Evolutionary conservation across 2,888 invertebrate genomes (phyloP), one percentile per base, ranked within the genome.

Genomic region (Chrysomela aeneicollis): DNA sequence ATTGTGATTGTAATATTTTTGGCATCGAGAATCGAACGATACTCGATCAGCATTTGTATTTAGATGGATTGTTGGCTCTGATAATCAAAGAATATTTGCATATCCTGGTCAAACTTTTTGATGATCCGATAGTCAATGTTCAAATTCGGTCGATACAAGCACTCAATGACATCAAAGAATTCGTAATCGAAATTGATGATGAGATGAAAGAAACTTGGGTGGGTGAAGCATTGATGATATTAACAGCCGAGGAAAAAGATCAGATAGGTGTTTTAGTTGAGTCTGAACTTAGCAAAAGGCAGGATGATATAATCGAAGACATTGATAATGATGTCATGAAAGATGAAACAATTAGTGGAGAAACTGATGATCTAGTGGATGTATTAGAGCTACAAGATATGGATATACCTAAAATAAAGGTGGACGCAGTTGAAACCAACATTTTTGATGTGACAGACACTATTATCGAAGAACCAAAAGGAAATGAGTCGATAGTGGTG

Each of bases 101-200:
- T 4, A 70, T 77, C 54, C 64, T 80, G 4, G 64, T 74, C 15
- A 66, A 64, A 1, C 66, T 82, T 10, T 68, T 73, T 3, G 72
- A 75, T 30, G 81, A 81, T 71, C 71, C 70, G n/a, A 77, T 78
- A 5, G 71, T 75, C 30, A 81, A 81, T 64, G 73, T 81, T 8
- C 75, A 75, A 63, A 72, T 76, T 2, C 69, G 76, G 19, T 74
- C 79, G 0, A 77, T 76, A 17, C 72, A 71, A 58, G 76, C 76
- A 18, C 60, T 81, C 32, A 69, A 66, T 8, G 73, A 73, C 52
- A 74, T 81, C 22, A 67, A 69, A 37, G 42, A 70, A 3, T 78
- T 81, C 46, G 64, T 73, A 5, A 61, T 68, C 3, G 65, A 62
- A 12, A 22, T 81, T 9, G 59, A 64, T 4, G 47, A 66, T 15